Evolutionary conservation across 2,113 vertebrate species (phyloP).

Genomic region (Gopherus flavomarginatus): DNA sequence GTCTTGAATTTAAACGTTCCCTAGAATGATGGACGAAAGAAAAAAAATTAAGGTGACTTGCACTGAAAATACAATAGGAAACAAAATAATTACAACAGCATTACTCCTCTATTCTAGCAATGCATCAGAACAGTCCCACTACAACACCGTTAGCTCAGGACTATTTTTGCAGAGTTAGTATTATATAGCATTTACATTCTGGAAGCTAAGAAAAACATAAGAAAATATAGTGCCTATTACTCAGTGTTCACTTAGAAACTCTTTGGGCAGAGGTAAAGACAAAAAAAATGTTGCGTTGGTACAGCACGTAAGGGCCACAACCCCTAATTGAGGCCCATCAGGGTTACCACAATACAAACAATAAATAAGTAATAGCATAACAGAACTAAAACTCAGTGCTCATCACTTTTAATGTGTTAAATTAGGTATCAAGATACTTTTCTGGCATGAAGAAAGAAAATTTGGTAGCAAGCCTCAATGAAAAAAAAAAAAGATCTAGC

Average conservation of each 20-base stretch:
- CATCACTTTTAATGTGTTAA: background rate
- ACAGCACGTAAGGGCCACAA: constrained; percentile 46
- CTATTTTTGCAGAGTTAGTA: background rate
- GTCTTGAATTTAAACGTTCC: constrained; percentile 97
- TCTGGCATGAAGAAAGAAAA: background rate
- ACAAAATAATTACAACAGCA: background rate
- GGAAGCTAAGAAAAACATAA: background rate
- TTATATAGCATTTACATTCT: background rate
- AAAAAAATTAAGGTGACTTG: background rate
- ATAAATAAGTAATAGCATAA: constrained; percentile 31
- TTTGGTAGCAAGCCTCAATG: background rate
- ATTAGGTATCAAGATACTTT: background rate
- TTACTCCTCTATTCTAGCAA: background rate
- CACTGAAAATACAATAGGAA: background rate
- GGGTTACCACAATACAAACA: constrained; percentile 40
- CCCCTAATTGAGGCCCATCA: constrained; percentile 26
- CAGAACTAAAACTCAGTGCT: constrained; percentile 35
- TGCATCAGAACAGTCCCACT: background rate
- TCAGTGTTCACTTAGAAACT: constrained; percentile 47
- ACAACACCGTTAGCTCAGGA: background rate
- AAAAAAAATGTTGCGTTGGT: background rate
- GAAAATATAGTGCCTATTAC: background rate
- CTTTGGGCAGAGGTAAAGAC: constrained; percentile 1
- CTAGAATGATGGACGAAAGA: constrained; percentile 68
- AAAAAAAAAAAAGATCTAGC: background rate